These are phyloP conservation scores for Dorcus hopei DNA, from an alignment of 2,888 invertebrate genomes.

Conservation along the genomic window DNA sequence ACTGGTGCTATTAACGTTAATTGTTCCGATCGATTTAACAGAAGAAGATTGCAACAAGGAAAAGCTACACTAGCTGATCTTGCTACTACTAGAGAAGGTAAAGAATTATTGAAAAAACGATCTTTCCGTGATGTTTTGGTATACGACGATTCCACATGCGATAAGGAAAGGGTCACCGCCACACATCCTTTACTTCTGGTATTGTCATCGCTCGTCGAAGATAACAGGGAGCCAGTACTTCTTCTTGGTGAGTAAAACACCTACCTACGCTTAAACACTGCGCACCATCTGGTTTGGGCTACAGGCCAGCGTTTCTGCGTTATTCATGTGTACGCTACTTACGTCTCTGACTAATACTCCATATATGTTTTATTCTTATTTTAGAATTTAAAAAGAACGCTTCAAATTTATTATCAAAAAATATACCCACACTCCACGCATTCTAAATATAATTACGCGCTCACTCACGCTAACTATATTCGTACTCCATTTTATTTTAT, in stretches of 20 bases:
- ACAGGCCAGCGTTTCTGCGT: constrained; percentile 9
- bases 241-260: constrained; percentile 60
- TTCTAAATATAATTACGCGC: neutral
- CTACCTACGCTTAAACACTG: neutral
- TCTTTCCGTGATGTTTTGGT: constrained; percentile 62
- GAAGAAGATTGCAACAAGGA: constrained; percentile 63
- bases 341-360: constrained; percentile 29
- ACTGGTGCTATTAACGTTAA: constrained; percentile 68
- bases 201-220: constrained; percentile 63
- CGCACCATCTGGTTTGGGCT: neutral
- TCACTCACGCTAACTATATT: neutral
- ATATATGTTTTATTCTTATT: constrained; percentile 25
- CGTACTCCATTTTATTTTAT: neutral
- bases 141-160: constrained; percentile 66
- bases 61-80: constrained; percentile 65
- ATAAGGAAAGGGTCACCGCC: constrained; percentile 57
- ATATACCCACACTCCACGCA: neutral
- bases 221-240: constrained; percentile 63
- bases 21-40: constrained; percentile 67
- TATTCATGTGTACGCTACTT: constrained; percentile 29
- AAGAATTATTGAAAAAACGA: constrained; percentile 58
- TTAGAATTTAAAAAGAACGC: constrained; percentile 16
- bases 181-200: constrained; percentile 64
- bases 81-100: constrained; percentile 61
- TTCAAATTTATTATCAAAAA: neutral